These are phyloP conservation scores for Lanistes nyassanus DNA, from an alignment of 1,140 invertebrate genomes.

Conservation along the genomic window DNA sequence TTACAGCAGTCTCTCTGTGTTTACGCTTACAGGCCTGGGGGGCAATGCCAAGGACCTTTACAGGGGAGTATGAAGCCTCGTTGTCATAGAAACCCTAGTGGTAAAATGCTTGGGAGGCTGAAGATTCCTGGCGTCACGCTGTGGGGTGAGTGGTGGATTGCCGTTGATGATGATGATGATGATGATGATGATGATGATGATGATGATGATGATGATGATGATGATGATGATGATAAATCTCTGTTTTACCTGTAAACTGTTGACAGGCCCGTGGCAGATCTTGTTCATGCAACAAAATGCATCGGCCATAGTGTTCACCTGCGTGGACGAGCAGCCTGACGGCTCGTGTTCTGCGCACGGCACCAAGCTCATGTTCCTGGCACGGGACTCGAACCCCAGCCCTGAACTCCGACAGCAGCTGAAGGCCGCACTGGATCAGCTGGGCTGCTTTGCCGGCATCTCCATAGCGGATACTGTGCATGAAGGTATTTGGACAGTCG, in stretches of 20 bases:
- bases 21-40: background rate
- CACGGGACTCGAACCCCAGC: background rate
- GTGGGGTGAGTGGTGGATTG: background rate
- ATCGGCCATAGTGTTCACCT: background rate
- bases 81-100: background rate
- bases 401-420: background rate
- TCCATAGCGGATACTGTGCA: background rate
- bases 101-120: background rate
- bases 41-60: background rate
- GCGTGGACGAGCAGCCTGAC: constrained; percentile 16
- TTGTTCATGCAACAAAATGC: constrained; percentile 4
- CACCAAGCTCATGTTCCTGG: constrained; percentile 1
- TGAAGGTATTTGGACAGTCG: background rate
- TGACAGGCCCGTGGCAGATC: constrained; percentile 6
- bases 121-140: too few species aligned
- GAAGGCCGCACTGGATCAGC: background rate
- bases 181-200: too few species aligned
- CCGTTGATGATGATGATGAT: background rate
- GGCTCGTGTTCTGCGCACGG: constrained; percentile 12
- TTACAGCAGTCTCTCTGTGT: constrained; percentile 1
- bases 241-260: background rate
- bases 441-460: constrained; percentile 7
- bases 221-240: too few species aligned
- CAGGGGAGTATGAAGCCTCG: background rate
- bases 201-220: too few species aligned